Percentiles rank a stretch among this genome's conserved stretches.
Conservation (phyloP, 2,113 vertebrate genomes). For the Mus pahari region DNA sequence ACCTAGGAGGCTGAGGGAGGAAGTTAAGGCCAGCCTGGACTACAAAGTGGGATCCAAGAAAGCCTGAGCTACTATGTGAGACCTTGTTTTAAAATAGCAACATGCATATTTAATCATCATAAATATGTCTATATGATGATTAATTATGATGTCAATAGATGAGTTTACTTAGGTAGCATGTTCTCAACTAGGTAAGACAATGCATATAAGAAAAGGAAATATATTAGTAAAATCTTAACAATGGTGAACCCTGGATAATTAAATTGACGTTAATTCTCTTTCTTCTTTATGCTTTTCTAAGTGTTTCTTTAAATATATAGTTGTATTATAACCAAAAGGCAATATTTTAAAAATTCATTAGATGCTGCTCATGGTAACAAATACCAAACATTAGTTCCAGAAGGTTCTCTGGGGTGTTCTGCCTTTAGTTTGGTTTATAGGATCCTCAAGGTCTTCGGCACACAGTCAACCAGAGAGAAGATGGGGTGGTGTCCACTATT, state of each 20-base stretch:
- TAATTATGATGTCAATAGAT: conserved; percentile 14
- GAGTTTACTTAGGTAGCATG: neutral
- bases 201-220: neutral
- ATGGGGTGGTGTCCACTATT: too few relatives aligned
- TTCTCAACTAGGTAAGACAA: neutral
- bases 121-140: conserved; percentile 28
- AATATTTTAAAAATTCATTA: neutral
- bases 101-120: neutral
- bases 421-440: conserved; percentile 11
- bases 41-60: neutral
- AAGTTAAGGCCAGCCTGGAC: neutral
- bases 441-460: neutral
- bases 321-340: conserved; percentile 38
- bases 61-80: neutral
- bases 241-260: conserved; percentile 2
- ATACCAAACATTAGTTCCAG: conserved; percentile 1
- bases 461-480: neutral
- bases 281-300: conserved; percentile 44
- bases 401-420: neutral
- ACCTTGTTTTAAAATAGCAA: neutral
- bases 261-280: neutral
- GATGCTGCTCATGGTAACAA: conserved; percentile 6
- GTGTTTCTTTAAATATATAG: conserved; percentile 17
- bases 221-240: conserved; percentile 36
- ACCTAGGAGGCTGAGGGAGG: neutral